Percentiles rank a stretch among this genome's conserved stretches.
Conservation (phyloP, 2,888 invertebrate genomes). For the Cremastinae sp. region DNA sequence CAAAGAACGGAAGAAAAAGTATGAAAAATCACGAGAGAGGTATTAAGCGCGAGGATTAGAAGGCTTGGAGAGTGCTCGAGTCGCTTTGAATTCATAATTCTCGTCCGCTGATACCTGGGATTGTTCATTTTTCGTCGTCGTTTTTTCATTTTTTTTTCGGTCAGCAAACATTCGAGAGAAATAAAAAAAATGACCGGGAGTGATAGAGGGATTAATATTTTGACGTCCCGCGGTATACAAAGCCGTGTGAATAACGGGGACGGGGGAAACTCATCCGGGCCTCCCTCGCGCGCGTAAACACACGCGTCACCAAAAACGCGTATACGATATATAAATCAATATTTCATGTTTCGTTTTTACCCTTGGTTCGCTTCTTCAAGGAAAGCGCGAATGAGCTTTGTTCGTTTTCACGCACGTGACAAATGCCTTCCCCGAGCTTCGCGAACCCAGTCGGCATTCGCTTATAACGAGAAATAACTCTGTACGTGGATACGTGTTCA, state of each 20-base stretch:
- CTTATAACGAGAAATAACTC: slow-evolving; percentile 3
- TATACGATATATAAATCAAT: background rate
- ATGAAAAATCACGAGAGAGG: no score
- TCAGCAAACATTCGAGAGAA: slow-evolving; percentile 15
- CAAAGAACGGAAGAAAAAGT: no score
- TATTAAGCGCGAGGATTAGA: no score
- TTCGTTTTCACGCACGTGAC: slow-evolving; percentile 14
- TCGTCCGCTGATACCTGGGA: no score
- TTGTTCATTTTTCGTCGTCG: no score
- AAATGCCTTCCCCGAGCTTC: slow-evolving; percentile 30
- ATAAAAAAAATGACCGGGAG: slow-evolving; percentile 61
- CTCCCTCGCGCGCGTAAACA: background rate
- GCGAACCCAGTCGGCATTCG: slow-evolving; percentile 17
- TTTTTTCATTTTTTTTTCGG: no score
- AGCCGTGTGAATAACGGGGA: background rate
- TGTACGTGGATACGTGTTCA: slow-evolving; percentile 28
- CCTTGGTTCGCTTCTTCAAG: background rate
- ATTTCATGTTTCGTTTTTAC: background rate
- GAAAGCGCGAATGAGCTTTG: background rate
- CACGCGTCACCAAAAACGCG: slow-evolving; percentile 3
- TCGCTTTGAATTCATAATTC: no score
- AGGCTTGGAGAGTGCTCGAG: no score
- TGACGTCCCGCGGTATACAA: no score
- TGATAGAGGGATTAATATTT: slow-evolving; percentile 63
- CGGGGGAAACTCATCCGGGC: slow-evolving; percentile 16